Evolutionary conservation across 2,888 invertebrate species (phyloP), one percentile per base, ranked within the genome.

Genomic region (Tetramorium bicarinatum): DNA sequence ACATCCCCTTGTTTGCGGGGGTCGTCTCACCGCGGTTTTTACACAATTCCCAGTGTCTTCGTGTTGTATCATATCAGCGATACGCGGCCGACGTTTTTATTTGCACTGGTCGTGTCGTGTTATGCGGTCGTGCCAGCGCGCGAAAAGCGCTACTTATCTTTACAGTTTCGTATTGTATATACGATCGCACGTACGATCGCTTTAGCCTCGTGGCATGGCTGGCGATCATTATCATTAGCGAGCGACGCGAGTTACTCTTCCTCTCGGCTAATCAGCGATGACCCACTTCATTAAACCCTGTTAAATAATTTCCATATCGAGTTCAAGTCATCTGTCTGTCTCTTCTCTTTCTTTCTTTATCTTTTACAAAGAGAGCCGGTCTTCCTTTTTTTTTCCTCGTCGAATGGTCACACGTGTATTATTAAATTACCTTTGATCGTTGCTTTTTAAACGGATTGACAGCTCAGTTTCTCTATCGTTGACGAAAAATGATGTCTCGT

Each of bases 51-150:
- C 47, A 25, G 52, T 67, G 67, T 21, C 83, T 77, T 66, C 52
- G 67, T 72, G 72, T 66, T 52, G 64, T 69, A 67, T 75, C 72
- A n/a, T 74, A 81, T 52, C 67, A 13, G 67, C 80, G 25, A 47
- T 11, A 38, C 44, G 72, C 44, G 66, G 29, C 66, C 47, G 77
- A 72, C 52, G 44, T 62, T 86, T 89, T 89, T 91, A 88, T 91
- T 90, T 91, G 88, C 89, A 84, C 81, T 83, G 82, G 87, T 54
- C 52, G 89, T 90, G 88, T 91, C 90, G 89, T 90, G 91, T 91
- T 90, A 88, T 87, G 84, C 69, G 88, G 86, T 88, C 91, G 87
- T 91, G 88, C 81, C 66, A 86, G 87, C 75, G 87, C 76, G 79
- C 66, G 85, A 76, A 83, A 85, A 81, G 66, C 75, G 71, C 75